phyloP scores from a whole-genome alignment of 2,888 invertebrate species.

The Polydrusus pterygomalis region DNA sequence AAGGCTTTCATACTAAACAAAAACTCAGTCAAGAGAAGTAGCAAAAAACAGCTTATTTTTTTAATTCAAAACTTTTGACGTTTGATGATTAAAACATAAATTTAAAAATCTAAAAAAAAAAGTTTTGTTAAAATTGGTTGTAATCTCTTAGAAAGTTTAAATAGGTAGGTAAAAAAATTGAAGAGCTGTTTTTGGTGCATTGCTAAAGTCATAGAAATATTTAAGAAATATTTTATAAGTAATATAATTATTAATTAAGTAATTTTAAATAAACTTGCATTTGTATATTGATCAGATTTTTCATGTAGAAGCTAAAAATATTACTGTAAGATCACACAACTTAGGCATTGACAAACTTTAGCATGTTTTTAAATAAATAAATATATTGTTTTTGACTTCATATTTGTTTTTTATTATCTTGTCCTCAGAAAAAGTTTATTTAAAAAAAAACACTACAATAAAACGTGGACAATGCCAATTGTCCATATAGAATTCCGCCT shows the following conservation, averaged over 20 bases:
- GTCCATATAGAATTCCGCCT: too few relatives aligned
- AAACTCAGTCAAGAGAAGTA: too few relatives aligned
- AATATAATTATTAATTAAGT: constrained; percentile 7
- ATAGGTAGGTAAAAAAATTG: neutral
- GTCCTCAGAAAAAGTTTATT: too few relatives aligned
- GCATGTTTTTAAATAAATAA: constrained; percentile 19
- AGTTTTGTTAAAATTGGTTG: too few relatives aligned
- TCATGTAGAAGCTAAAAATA: constrained; percentile 19
- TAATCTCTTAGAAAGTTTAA: neutral
- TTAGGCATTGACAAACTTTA: constrained; percentile 20
- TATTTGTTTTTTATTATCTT: neutral
- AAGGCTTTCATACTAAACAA: too few relatives aligned
- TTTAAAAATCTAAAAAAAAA: too few relatives aligned
- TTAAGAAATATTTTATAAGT: constrained; percentile 18
- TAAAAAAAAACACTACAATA: too few relatives aligned
- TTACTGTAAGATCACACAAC: constrained; percentile 9
- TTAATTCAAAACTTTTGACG: too few relatives aligned
- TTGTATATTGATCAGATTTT: constrained; percentile 22
- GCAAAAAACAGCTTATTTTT: too few relatives aligned
- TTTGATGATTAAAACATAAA: too few relatives aligned
- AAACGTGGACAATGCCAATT: too few relatives aligned
- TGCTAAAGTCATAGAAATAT: neutral
- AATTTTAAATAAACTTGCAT: constrained; percentile 23
- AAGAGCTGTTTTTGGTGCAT: constrained; percentile 4
- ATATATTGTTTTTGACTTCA: constrained; percentile 24